Percentiles rank a stretch among this genome's conserved stretches.
phyloP scores from a whole-genome alignment of 1,140 invertebrate genomes.

The Cyclina sinensis region DNA sequence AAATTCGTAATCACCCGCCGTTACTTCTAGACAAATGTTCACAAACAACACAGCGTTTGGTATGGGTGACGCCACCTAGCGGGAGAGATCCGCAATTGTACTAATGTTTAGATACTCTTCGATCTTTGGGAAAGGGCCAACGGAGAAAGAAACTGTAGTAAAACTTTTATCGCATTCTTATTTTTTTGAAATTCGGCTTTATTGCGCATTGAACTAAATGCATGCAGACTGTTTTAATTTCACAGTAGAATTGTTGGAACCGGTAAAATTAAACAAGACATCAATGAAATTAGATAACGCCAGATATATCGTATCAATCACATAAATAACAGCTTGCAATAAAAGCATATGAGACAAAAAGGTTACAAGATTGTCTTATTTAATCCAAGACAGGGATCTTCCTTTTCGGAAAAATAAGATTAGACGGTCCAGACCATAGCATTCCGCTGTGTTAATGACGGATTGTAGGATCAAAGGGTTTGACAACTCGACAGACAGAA shows the following conservation, averaged over 20 bases:
- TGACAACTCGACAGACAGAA: no score
- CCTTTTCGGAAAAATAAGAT: background rate
- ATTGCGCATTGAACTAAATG: background rate
- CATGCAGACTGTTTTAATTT: background rate
- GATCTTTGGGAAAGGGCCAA: slow-evolving; percentile 2
- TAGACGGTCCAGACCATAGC: no score
- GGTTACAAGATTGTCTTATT: background rate
- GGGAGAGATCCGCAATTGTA: slow-evolving; percentile 15
- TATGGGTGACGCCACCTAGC: background rate
- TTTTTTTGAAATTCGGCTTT: background rate
- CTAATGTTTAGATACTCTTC: slow-evolving; percentile 27
- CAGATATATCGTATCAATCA: background rate
- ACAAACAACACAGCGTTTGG: background rate
- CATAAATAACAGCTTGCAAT: background rate
- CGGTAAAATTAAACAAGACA: background rate
- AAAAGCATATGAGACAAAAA: slow-evolving; percentile 7
- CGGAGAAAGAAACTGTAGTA: background rate
- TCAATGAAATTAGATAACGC: background rate
- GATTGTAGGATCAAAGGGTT: no score
- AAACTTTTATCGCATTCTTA: background rate
- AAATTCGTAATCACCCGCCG: slow-evolving; percentile 32
- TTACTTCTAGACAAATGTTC: slow-evolving; percentile 32
- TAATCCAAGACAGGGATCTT: background rate
- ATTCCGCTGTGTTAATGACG: no score
- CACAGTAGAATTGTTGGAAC: background rate